Base-by-base conservation (phyloP, 2,797 vertebrate species). In the Tachyglossus aculeatus region DNA sequence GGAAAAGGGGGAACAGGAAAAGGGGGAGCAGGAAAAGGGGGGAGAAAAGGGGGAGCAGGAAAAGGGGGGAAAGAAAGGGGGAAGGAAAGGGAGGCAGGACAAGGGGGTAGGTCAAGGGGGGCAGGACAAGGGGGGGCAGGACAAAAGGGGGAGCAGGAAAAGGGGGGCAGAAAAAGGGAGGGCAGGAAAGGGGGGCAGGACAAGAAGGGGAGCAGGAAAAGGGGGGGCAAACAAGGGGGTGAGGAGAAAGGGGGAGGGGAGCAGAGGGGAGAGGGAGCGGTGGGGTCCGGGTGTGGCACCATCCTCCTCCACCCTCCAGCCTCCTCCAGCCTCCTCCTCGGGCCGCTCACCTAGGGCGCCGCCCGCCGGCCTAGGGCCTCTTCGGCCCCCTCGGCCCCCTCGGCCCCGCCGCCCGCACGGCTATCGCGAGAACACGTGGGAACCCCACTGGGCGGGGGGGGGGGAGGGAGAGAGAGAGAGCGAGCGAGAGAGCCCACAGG, bases 301-400 rank as follows among this genome's bases (percentile, higher is more conserved):
- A 14, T 3, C 13, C 12, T 16, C 41, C 16, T 3, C 53, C 10
- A 4, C 5, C 19, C n/a, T 37, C 9, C 32, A 9, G 21, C 2
- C 32, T 29, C 6, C 1, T 9, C 5, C 4, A n/a, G n/a, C n/a
- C n/a, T n/a, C n/a, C n/a, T n/a, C n/a, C n/a, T n/a, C n/a, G n/a
- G n/a, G n/a, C n/a, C n/a, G n/a, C n/a, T n/a, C n/a, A n/a, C n/a
- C n/a, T n/a, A n/a, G n/a, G n/a, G n/a, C 15, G 9, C 24, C 4
- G 6, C 16, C 1, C 2, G 4, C 11, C 24, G 0, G 2, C n/a
- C 1, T n/a, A n/a, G n/a, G n/a, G n/a, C n/a, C n/a, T n/a, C n/a
- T n/a, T n/a, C n/a, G n/a, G n/a, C n/a, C n/a, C n/a, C n/a, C n/a
- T n/a, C n/a, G n/a, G n/a, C n/a, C n/a, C n/a, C n/a, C n/a, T n/a